phyloP scores from a whole-genome alignment of 2,797 vertebrate genomes.

The Tinamus major region DNA sequence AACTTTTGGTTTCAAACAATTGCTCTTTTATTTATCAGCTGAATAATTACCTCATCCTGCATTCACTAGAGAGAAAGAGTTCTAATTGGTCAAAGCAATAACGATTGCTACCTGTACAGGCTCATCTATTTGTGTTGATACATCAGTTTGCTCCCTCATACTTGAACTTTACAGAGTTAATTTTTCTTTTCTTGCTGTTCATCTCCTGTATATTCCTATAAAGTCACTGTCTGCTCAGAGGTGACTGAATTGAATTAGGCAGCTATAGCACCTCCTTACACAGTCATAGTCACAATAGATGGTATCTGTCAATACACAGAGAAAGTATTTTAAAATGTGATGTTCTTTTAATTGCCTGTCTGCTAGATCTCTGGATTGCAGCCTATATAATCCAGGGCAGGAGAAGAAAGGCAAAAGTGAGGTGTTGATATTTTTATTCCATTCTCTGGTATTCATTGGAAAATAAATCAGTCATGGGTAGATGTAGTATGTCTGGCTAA shows the following conservation, averaged over 20 bases:
- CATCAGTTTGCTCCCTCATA: conserved; percentile 60
- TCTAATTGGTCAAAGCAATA: conserved; percentile 33
- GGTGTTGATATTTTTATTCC: background rate
- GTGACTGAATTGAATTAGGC: conserved; percentile 37
- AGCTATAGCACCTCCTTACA: background rate
- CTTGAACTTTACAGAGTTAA: conserved; percentile 53
- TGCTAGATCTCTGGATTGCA: background rate
- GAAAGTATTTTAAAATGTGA: conserved; percentile 39
- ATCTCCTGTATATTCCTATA: conserved; percentile 40
- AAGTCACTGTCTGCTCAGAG: conserved; percentile 39
- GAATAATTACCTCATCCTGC: conserved; percentile 9
- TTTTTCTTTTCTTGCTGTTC: conserved; percentile 48
- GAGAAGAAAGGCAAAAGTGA: background rate
- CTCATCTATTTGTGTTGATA: conserved; percentile 58
- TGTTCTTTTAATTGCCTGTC: conserved; percentile 57
- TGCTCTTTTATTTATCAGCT: conserved; percentile 55
- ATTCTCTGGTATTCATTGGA: background rate
- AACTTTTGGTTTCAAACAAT: conserved; percentile 33
- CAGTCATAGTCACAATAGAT: conserved; percentile 31
- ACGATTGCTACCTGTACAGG: conserved; percentile 47
- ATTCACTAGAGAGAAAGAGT: conserved; percentile 35
- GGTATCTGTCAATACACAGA: conserved; percentile 27
- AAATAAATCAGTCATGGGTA: background rate
- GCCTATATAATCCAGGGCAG: background rate
- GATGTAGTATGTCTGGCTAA: background rate